phyloP scores from a whole-genome alignment of 2,113 vertebrate genomes.

The Panthera uncia region DNA sequence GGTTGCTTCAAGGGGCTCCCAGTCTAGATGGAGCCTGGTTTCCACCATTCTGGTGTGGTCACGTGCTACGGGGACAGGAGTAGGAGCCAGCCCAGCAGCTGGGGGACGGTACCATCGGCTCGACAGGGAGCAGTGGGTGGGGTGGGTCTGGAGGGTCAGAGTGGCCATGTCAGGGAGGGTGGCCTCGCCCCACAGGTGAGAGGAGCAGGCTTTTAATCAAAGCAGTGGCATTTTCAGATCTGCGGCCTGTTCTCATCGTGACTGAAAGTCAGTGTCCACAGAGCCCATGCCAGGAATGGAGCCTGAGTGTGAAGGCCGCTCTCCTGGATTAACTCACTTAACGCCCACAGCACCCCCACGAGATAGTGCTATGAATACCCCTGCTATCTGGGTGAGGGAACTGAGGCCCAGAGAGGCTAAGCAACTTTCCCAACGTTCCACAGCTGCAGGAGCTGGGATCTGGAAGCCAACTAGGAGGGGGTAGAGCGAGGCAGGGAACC shows the following conservation, averaged over 20 bases:
- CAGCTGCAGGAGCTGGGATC: not conserved
- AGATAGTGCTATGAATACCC: not conserved
- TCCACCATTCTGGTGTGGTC: not conserved
- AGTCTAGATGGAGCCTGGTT: not conserved
- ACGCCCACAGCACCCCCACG: not conserved
- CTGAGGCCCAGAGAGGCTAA: not conserved
- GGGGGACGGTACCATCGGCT: fast-evolving
- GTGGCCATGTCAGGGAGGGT: not conserved
- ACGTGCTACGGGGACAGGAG: not conserved
- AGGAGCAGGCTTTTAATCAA: not conserved
- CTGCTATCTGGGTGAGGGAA: not conserved
- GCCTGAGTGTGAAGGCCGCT: not conserved
- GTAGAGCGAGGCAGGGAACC: not conserved
- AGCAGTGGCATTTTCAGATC: not conserved
- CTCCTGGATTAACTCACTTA: not conserved
- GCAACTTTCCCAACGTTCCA: not conserved
- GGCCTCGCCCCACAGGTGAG: not conserved
- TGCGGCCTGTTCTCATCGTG: not conserved
- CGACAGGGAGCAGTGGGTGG: not conserved
- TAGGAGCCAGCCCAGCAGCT: fast-evolving
- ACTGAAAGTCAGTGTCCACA: fast-evolving
- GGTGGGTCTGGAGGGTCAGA: not conserved
- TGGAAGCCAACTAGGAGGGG: fast-evolving
- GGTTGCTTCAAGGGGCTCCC: not conserved
- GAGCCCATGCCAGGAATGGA: not conserved